Base-by-base conservation (phyloP, 2,113 vertebrate species). In the Aptenodytes patagonicus region DNA sequence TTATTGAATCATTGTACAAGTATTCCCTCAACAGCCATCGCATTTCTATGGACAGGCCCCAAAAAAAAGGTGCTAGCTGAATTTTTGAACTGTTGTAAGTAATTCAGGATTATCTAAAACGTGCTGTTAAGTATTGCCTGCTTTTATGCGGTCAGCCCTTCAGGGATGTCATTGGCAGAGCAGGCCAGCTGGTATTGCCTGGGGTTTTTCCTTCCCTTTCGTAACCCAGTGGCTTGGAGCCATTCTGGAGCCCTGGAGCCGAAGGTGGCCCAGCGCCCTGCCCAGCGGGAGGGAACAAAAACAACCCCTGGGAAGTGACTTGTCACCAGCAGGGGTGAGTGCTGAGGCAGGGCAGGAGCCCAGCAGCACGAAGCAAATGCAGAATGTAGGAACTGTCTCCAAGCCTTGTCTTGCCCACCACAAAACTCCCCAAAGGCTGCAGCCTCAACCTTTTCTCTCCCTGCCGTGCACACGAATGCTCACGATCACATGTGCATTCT, bases 401-500 rank as follows among this genome's bases (percentile, higher is more conserved):
- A 2, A 46, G 32, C 47, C 38, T 32, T 32, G 40, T 26, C 18
- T 28, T 44, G 16, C 28, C n/a, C 17, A 5, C 31, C 68, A 9
- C 28, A 51, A 3, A 38, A 14, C 18, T 62, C 62, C n/a, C 32
- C 9, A 2, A 0, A 4, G 71, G 60, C 82, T 46, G 29, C 42
- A 68, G 42, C 54, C 49, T 51, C 34, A 36, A 0, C 40, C 18
- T 46, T 29, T 47, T 9, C 42, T 29, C 34, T 51, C 34, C 46
- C 40, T 28, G 31, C 42, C 15, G 2, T 0, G 9, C 7, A 2
- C 34, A 3, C 1, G 0, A 34, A 29, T 9, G 52, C 6, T 29
- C 28, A 26, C 7, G 0, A 12, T 55, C 62, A 9, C 5, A 7
- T 24, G 2, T 1, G 22, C 11, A 0, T 20, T 31, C 49, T 54